Evolutionary conservation across 2,797 vertebrate genomes (phyloP).

Genomic region (Xyrichtys novacula): DNA sequence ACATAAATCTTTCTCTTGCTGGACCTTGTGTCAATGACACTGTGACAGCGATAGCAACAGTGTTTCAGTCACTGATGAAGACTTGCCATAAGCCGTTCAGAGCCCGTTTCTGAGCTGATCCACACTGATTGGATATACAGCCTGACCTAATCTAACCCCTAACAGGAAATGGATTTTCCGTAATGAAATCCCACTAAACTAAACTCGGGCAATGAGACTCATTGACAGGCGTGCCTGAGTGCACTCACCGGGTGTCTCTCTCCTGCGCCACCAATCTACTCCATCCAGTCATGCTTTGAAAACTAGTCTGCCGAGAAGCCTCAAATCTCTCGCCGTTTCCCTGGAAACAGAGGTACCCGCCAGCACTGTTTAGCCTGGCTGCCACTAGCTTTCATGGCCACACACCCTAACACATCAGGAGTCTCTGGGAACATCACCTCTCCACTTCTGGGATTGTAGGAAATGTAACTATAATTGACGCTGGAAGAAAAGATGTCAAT

Average conservation of each 20-base stretch:
- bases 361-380: conserved; percentile 34
- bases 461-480: neutral
- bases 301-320: conserved; percentile 27
- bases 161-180: conserved; percentile 70
- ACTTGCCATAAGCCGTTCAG: conserved; percentile 30
- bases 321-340: conserved; percentile 50
- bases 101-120: conserved; percentile 52
- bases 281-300: conserved; percentile 36
- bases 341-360: conserved; percentile 55
- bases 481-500: neutral
- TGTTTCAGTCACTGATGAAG: conserved; percentile 25
- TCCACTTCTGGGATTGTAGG: neutral
- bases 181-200: conserved; percentile 67
- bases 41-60: conserved; percentile 9
- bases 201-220: conserved; percentile 43
- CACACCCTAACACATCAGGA: conserved; percentile 1
- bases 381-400: conserved; percentile 14
- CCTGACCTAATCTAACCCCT: conserved; percentile 56
- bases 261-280: conserved; percentile 22
- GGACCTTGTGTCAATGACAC: neutral
- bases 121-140: conserved; percentile 54
- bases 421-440: neutral
- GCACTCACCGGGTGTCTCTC: conserved; percentile 18
- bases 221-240: conserved; percentile 41
- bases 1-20: neutral